Evolutionary conservation across 2,113 vertebrate species (phyloP).

Genomic region (Litocranius walleri): DNA sequence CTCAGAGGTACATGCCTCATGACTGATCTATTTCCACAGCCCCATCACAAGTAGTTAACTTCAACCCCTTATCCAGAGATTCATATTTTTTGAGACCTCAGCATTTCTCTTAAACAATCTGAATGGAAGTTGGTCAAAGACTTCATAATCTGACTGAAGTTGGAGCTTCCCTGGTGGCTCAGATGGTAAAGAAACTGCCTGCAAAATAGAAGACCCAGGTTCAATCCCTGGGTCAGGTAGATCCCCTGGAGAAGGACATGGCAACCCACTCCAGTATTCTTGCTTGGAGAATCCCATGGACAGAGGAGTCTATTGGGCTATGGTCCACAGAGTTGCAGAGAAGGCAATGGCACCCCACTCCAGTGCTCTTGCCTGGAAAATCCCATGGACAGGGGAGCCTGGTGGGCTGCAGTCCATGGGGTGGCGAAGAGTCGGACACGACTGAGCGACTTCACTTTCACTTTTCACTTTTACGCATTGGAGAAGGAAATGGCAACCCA

Average conservation of each 20-base stretch:
- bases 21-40: neutral
- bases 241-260: neutral
- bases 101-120: neutral
- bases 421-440: rapidly evolving
- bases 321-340: neutral
- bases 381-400: no score
- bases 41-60: neutral
- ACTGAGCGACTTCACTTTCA: no score
- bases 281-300: neutral
- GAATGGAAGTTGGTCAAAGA: neutral
- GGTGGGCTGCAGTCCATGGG: no score
- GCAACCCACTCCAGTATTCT: neutral
- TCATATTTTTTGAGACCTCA: neutral
- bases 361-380: no score
- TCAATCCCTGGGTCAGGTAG: neutral
- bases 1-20: neutral
- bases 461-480: no score
- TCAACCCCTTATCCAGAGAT: neutral
- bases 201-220: neutral
- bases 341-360: no score
- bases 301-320: neutral
- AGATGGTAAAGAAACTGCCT: neutral
- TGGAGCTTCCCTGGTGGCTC: neutral
- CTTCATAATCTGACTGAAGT: neutral
- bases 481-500: no score